A percentile compares a stretch with the other conserved stretches of the same genome.
These are phyloP conservation scores for Rhinogobius similis DNA, from an alignment of 2,113 vertebrate genomes.

Conservation along the genomic window DNA sequence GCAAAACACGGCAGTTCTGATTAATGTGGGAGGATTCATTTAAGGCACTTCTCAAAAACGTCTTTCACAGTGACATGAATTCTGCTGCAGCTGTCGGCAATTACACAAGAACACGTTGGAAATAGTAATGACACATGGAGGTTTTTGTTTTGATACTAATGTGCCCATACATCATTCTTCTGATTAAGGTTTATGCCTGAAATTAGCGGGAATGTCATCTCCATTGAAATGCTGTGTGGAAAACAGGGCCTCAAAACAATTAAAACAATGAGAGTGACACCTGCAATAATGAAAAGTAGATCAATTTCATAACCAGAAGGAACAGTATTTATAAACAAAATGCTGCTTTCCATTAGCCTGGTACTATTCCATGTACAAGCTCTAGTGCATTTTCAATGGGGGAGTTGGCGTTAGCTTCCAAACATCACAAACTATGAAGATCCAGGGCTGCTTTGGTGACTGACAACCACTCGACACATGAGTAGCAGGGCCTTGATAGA, in stretches of 20 bases:
- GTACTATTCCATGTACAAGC: too few species aligned
- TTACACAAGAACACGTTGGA: constrained; percentile 10
- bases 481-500: too few species aligned
- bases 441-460: too few species aligned
- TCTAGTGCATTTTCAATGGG: too few species aligned
- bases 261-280: neutral
- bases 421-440: too few species aligned
- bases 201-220: neutral
- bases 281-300: neutral
- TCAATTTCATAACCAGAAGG: neutral
- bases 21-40: constrained; percentile 37
- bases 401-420: too few species aligned
- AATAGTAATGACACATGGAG: constrained; percentile 58
- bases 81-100: constrained; percentile 58
- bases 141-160: constrained; percentile 10
- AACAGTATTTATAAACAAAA: too few species aligned
- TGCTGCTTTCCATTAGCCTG: too few species aligned
- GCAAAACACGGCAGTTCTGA: constrained; percentile 23
- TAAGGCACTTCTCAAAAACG: constrained; percentile 45
- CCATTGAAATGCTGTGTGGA: neutral
- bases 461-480: too few species aligned
- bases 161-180: neutral
- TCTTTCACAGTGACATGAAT: constrained; percentile 66
- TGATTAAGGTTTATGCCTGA: neutral
- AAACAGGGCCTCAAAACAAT: neutral